These are phyloP conservation scores for Spongilla lacustris DNA, from an alignment of 37 sponge, comb jelly and placozoan genomes.

Conservation along the genomic window DNA sequence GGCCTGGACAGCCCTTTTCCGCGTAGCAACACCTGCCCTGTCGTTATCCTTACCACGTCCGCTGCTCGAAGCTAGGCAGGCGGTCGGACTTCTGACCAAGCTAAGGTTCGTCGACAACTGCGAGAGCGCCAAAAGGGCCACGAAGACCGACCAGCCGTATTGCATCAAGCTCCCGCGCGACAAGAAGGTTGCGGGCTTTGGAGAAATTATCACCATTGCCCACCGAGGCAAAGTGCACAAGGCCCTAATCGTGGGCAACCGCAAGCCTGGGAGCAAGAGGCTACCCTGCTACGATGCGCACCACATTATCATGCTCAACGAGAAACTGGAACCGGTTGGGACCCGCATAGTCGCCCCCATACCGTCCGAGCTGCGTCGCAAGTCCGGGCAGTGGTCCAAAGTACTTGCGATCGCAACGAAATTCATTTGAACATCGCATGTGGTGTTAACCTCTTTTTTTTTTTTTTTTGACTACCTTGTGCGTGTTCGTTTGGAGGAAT, in stretches of 20 bases:
- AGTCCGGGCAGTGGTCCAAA: slow-evolving; percentile 56
- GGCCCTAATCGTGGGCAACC: slow-evolving; percentile 68
- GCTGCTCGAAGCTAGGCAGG: background rate
- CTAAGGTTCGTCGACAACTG: slow-evolving; percentile 74
- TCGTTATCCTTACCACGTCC: background rate
- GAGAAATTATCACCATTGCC: slow-evolving; percentile 72
- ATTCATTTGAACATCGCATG: slow-evolving; percentile 46
- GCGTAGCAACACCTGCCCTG: background rate
- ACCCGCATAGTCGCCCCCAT: slow-evolving; percentile 74
- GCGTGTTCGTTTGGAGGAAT: too few species aligned
- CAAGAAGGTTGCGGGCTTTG: slow-evolving; percentile 61
- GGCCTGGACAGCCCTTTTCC: background rate
- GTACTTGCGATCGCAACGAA: slow-evolving; percentile 58
- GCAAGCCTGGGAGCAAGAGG: slow-evolving; percentile 39
- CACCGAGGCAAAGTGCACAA: slow-evolving; percentile 74
- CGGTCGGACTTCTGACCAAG: slow-evolving; percentile 41
- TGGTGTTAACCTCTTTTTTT: background rate
- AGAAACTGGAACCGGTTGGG: slow-evolving; percentile 76
- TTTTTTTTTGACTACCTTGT: too few species aligned
- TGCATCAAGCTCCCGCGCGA: slow-evolving; percentile 74
- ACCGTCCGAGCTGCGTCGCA: slow-evolving; percentile 55
- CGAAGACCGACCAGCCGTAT: slow-evolving; percentile 57
- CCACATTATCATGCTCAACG: slow-evolving; percentile 66
- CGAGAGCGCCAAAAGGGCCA: slow-evolving; percentile 44
- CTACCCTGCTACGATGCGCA: slow-evolving; percentile 64